Conservation (phyloP, 2,113 vertebrate genomes). For the Ptilonorhynchus violaceus region DNA sequence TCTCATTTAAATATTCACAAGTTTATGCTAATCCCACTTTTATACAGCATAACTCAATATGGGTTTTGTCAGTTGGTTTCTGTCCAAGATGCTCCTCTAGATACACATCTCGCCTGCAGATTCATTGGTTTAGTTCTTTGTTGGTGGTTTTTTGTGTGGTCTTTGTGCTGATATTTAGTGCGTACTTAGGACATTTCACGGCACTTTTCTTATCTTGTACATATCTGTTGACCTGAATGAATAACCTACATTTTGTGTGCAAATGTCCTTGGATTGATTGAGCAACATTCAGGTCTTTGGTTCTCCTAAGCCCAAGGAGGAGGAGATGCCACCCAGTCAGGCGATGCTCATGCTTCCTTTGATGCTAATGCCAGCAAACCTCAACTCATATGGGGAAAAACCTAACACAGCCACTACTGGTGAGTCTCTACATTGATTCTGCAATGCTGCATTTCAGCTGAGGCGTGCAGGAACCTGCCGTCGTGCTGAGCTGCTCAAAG, state of each 20-base stretch:
- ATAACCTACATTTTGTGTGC: background rate
- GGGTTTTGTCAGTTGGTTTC: background rate
- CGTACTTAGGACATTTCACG: background rate
- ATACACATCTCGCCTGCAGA: background rate
- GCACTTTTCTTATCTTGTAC: background rate
- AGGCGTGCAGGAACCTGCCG: slow-evolving; percentile 8
- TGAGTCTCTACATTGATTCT: slow-evolving; percentile 11
- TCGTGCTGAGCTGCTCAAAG: slow-evolving; percentile 17
- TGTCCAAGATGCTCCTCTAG: background rate
- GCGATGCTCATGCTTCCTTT: background rate
- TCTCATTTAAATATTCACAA: background rate
- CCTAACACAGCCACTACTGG: background rate
- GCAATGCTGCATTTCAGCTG: slow-evolving; percentile 19
- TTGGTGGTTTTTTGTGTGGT: background rate
- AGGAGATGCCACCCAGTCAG: slow-evolving; percentile 15
- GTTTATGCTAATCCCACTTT: background rate
- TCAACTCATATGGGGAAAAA: background rate
- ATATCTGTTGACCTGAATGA: background rate
- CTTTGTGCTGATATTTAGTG: background rate
- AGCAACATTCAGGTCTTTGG: background rate
- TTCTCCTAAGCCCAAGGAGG: background rate
- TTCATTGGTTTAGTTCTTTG: background rate
- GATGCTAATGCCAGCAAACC: background rate
- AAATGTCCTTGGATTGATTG: background rate
- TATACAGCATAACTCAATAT: background rate